Percentiles rank a stretch among this genome's conserved stretches.
phyloP scores from a whole-genome alignment of 2,888 invertebrate genomes.

The Nemurella pictetii region DNA sequence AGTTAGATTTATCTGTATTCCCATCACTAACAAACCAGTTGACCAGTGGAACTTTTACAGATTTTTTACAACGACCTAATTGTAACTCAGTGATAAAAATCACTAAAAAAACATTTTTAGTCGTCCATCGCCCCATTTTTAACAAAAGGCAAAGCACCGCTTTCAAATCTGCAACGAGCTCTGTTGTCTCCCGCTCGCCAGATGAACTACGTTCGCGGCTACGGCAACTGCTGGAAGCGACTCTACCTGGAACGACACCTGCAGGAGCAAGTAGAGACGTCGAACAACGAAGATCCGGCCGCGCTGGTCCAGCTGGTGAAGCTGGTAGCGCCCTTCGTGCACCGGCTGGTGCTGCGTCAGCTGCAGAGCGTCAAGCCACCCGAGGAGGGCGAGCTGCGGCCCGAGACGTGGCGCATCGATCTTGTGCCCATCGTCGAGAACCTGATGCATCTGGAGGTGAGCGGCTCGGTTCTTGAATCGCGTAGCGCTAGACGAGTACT shows the following conservation, averaged over 20 bases:
- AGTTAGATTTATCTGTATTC: too few relatives aligned
- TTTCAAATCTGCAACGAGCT: too few relatives aligned
- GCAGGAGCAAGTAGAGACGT: constrained; percentile 49
- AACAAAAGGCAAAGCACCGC: too few relatives aligned
- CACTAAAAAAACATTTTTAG: too few relatives aligned
- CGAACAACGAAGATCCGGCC: constrained; percentile 52
- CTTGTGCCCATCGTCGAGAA: constrained; percentile 5
- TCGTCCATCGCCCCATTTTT: too few relatives aligned
- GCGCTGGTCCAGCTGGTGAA: constrained; percentile 51
- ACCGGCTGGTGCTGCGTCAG: constrained; percentile 57
- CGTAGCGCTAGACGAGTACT: too few relatives aligned
- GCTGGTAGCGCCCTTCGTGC: constrained; percentile 55
- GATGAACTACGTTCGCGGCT: constrained; percentile 37
- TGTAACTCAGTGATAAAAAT: too few relatives aligned
- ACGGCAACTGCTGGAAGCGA: constrained; percentile 51
- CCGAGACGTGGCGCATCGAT: constrained; percentile 9
- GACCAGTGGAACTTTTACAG: too few relatives aligned
- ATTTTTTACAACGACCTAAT: too few relatives aligned
- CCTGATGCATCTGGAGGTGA: constrained; percentile 12
- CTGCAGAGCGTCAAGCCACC: constrained; percentile 60
- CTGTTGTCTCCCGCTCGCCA: not conserved
- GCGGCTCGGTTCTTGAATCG: too few relatives aligned
- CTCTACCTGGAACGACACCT: constrained; percentile 51
- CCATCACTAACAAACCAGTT: too few relatives aligned
- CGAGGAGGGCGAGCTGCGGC: constrained; percentile 13